Conservation (phyloP, 1,140 invertebrate species). For the Zaprionus gabonicus region DNA sequence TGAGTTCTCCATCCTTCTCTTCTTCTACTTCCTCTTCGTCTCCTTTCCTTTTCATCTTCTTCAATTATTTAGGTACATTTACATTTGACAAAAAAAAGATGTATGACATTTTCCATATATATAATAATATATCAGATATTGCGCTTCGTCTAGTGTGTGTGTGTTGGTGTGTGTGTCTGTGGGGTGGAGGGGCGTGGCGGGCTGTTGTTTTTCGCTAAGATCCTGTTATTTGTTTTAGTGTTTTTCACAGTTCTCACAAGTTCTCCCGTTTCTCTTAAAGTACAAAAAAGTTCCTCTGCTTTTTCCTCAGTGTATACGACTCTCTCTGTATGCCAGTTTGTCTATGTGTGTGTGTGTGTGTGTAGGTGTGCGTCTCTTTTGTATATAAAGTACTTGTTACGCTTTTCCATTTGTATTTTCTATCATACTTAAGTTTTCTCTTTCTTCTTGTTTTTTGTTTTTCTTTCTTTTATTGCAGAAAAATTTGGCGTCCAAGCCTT, state of each 20-base stretch:
- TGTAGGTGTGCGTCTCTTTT: conserved; percentile 40
- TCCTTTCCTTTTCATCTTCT: neutral
- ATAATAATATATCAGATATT: conserved; percentile 23
- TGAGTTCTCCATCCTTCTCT: conserved; percentile 3
- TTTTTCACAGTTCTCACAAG: conserved; percentile 7
- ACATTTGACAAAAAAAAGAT: conserved; percentile 18
- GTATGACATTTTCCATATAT: neutral
- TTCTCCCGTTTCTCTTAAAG: conserved; percentile 7
- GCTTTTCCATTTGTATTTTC: conserved; percentile 46
- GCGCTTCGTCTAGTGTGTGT: conserved; percentile 24
- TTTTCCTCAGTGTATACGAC: conserved; percentile 1
- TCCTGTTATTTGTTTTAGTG: too few relatives aligned
- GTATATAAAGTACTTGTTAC: conserved; percentile 66
- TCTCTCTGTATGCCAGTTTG: conserved; percentile 28
- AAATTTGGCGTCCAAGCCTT: conserved; percentile 75
- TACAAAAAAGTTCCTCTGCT: conserved; percentile 3
- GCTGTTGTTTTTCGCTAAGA: conserved; percentile 8
- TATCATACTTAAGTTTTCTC: conserved; percentile 16
- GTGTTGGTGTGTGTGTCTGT: conserved; percentile 2
- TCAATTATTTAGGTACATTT: conserved; percentile 46
- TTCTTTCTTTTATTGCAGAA: conserved; percentile 67
- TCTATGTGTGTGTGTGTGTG: conserved; percentile 38
- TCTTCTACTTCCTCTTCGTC: neutral
- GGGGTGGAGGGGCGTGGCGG: neutral
- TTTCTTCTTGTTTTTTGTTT: conserved; percentile 20